Base-by-base conservation (phyloP, 2,797 vertebrate genomes). In the Merluccius polli region DNA sequence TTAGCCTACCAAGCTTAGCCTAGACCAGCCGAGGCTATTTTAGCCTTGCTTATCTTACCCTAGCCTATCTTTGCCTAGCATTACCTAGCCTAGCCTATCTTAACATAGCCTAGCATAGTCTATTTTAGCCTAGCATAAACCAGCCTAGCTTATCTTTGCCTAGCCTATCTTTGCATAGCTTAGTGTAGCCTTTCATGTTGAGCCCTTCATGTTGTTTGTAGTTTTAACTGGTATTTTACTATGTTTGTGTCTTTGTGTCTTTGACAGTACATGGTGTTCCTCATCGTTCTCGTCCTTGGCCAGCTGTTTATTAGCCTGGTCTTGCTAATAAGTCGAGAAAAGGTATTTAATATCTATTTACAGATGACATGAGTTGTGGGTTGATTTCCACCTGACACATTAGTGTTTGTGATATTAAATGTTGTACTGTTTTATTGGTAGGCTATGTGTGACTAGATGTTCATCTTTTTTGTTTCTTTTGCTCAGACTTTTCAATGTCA, bases 231-330 rank as follows among this genome's bases (percentile, higher is more conserved):
- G 24, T 65, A 48, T 16, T 18, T 48, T 18, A 48, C 13, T 18
- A 18, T 48, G 41, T 48, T 29, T 27, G 59, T 65, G 4, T 27
- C 59, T 24, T 65, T 65, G n/a, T 27, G n/a, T 65, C n/a, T 4
- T 27, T 27, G 24, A 65, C 88, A 92, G 92, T 91, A 89, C 75
- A 16, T 88, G 79, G 72, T 69, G 72, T 63, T 88, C 77, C 75
- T 91, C 35, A 15, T 91, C 27, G 1, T 87, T 29, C 86, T 91
- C 38, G 8, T 91, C 41, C 85, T 93, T 70, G 87, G 87, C 29
- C 90, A 92, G 87, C 29, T 91, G 35, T 93, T 88, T 36, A 0
- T 92, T 78, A 83, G 75, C 0, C 12, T 90, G 24, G 63, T 92
- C 71, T 78, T 93, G 72, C 2, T 92, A 27, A 0, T 91, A 0